phyloP scores from a whole-genome alignment of 2,888 invertebrate species.

The Ferrisia virgata region DNA sequence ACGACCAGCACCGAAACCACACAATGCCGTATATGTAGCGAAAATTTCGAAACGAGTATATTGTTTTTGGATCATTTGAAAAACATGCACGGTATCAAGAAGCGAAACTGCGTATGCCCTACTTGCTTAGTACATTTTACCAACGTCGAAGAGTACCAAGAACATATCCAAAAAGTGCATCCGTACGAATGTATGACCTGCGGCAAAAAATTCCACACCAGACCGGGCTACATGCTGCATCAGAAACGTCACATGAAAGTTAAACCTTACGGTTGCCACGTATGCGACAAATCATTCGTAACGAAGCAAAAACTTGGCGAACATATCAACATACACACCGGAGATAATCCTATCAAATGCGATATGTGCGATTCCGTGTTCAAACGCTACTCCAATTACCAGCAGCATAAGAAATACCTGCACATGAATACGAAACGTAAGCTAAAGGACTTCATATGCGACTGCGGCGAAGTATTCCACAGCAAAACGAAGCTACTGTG shows the following conservation, averaged over 20 bases:
- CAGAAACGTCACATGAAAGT: conserved; percentile 76
- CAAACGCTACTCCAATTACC: conserved; percentile 77
- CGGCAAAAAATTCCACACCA: conserved; percentile 72
- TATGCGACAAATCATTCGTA: conserved; percentile 78
- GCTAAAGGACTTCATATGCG: conserved; percentile 70
- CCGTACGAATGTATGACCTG: conserved; percentile 80
- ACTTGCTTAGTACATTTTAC: conserved; percentile 67
- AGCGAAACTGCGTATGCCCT: conserved; percentile 56
- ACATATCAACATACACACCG: conserved; percentile 79
- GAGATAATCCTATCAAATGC: conserved; percentile 73
- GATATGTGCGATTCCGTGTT: conserved; percentile 76
- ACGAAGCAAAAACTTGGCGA: conserved; percentile 78
- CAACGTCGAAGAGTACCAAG: conserved; percentile 66
- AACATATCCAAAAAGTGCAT: conserved; percentile 69
- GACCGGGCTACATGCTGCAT: conserved; percentile 66
- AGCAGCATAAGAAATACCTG: conserved; percentile 76
- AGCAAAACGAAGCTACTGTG: conserved; percentile 79
- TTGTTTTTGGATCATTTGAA: conserved; percentile 39
- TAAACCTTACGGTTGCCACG: conserved; percentile 70
- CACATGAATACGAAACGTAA: conserved; percentile 69
- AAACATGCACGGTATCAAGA: conserved; percentile 50
- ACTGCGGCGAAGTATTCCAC: conserved; percentile 77
- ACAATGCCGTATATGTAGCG: conserved; percentile 31
- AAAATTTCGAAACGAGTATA: not conserved
- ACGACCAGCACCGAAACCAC: not conserved